Evolutionary conservation across 1,140 invertebrate species (phyloP), one percentile per base, ranked within the genome.

Genomic region (Pseudomyrmex sp.): DNA sequence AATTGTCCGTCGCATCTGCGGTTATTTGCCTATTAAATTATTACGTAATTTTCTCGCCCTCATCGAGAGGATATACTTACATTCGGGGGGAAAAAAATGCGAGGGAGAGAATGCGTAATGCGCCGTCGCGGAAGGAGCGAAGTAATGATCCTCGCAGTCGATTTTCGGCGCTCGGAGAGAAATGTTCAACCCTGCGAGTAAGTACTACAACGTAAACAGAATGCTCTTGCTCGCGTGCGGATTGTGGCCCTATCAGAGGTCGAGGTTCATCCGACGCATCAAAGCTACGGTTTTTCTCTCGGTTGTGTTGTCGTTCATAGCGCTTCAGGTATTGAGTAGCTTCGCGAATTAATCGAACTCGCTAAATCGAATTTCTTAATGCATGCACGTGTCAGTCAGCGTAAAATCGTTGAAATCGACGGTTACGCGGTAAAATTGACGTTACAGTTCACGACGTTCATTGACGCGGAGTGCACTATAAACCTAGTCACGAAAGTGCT

Each of bases 201-300:
- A 75, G 12, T 79, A 79, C 13, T 79, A 70, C 13, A 18, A 70
- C 8, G 18, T 69, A 0, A 79, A 79, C 8, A 50, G 65, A 44
- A 58, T 68, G 3, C 63, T 79, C 56, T 79, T 79, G 13, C 15
- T 69, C 23, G 52, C 48, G 15, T 52, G 48, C 63, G 75, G n/a
- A 20, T 58, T 79, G 8, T 56, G 63, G 61, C 48, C 75, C 18
- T 79, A 58, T 58, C n/a, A 56, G 10, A 44, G 18, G 2, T 58
- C 63, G 69, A 79, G n/a, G 12, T 58, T 69, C 9, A 68, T 35
- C 5, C 35, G 10, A 20, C 23, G 35, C 12, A 54, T 68, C 7
- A 44, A 76, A 0, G 63, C 63, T 48, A 15, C 8, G 13, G 48
- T 56, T 20, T 68, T 69, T 2, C n/a, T 69, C 63, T 50, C n/a